phyloP scores from a whole-genome alignment of 1,140 invertebrate species.

The Drosophila tani region DNA sequence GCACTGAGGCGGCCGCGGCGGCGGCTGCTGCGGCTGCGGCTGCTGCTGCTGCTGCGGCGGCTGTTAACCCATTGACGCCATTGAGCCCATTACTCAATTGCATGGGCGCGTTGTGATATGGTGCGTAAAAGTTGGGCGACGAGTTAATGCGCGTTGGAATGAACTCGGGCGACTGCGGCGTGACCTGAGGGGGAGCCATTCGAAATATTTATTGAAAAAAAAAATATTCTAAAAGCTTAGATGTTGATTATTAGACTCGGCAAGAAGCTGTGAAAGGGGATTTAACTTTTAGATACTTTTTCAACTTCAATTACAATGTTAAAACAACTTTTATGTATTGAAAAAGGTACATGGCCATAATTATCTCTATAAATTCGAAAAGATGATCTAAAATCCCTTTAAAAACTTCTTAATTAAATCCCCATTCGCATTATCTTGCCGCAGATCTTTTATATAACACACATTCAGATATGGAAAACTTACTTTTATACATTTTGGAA shows the following conservation, averaged over 20 bases:
- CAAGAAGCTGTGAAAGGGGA: conserved; percentile 4
- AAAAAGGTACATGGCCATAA: not conserved
- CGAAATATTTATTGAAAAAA: not conserved
- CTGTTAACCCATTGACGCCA: conserved; percentile 78
- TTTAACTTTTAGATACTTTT: not conserved
- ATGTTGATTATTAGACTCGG: not conserved
- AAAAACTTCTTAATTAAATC: not conserved
- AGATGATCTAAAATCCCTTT: not conserved
- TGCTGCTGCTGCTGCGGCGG: conserved; percentile 62
- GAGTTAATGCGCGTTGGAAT: conserved; percentile 85
- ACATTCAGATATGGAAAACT: conserved; percentile 2
- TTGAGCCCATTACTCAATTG: conserved; percentile 77
- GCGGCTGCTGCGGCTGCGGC: conserved; percentile 59
- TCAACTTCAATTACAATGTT: not conserved
- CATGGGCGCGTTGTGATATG: conserved; percentile 73
- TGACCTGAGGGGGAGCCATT: conserved; percentile 67
- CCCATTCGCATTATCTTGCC: conserved; percentile 1
- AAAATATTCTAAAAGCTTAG: not conserved
- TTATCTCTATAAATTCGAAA: too few species aligned
- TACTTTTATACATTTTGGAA: not conserved
- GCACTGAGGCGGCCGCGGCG: conserved; percentile 43
- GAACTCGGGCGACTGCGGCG: conserved; percentile 85
- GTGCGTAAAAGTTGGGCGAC: conserved; percentile 81
- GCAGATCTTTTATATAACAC: conserved; percentile 2
- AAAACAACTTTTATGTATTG: not conserved